Base-by-base conservation (phyloP, 2,888 invertebrate genomes). In the Volucella zonaria region DNA sequence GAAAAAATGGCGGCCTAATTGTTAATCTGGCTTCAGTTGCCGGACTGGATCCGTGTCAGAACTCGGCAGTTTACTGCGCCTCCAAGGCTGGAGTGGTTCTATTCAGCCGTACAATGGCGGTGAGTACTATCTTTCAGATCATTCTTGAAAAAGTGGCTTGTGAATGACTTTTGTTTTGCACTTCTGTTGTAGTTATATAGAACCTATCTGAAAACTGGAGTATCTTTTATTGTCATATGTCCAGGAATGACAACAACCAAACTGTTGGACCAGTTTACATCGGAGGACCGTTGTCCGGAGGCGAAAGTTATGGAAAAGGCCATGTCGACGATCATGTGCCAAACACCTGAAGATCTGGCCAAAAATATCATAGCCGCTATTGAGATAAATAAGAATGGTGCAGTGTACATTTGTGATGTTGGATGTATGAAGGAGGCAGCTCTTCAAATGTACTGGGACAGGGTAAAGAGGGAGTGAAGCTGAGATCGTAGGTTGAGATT, bases 31-130 rank as follows among this genome's bases (percentile, higher is more conserved):
- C 92, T 0, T 92, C 92, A 0, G 88, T 90, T 11, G 89, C 89
- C 0, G 91, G 91, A 0, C 71, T 91, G 1, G 86, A 88, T 61
- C 89, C 89, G 0, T 68, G 87, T 0, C 23, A 87, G 0, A 23
- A 83, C 10, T 74, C 89, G 82, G 85, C 92, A 11, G 87, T 91
- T 40, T 92, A 92, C 86, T 88, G 89, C 23, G 92, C 91, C 0
- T 88, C 90, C 52, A 92, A 92, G 74, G 89, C 89, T 3, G 92
- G 92, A 0, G 90, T 92, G 0, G 89, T 91, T 9, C 89, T 91
- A 2, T 91, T 92, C 66, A 92, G 90, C 0, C 89, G 90, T 12
- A 80, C 88, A 1, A 73, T 92, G 67, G 88, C 90, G 51, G 92
- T 92, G 87, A 79, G 88, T 52, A 12, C 0, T 2, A 9, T 6